Base-by-base conservation (phyloP, 1,140 invertebrate genomes). In the Trachymyrmex septentrionalis region DNA sequence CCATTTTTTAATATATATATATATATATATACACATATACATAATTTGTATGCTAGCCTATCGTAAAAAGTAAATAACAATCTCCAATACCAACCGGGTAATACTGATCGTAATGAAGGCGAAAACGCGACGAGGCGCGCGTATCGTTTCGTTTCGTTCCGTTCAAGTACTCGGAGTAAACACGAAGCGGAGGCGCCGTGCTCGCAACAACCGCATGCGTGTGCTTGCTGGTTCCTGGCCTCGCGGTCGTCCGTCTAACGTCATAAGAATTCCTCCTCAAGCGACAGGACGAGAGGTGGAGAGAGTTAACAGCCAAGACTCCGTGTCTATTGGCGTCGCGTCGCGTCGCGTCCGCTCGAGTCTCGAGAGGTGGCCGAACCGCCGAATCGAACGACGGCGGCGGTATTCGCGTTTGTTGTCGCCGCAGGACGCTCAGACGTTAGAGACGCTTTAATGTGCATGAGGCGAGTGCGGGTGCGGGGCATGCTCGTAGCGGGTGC, bases 401-500 rank as follows among this genome's bases (percentile, higher is more conserved):
- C 61, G 69, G 24, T 38, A 27, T 30, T 59, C 9, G 48, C 63
- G 53, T 88, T 66, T 44, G 38, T 44, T 44, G 34, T 72, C 61
- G 38, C 44, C 27, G 63, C 38, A 19, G 14, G 14, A 67, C 48
- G 67, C 77, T 44, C 38, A 38, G 53, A 86, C 78, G 64, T 86
- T 64, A 77, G 76, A 86, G 85, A 88, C 89, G 87, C 38, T 57
- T 92, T 91, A 84, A 93, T 93, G 92, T 90, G 87, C 87, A 61
- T 76, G 86, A 82, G 73, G 86, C 86, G 85, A 88, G 88, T 89
- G 91, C 88, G 90, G 90, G 88, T 89, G 91, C 88, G 90, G 90
- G 92, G 90, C 85, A 93, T 85, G 91, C 92, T 92, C 88, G 86
- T 76, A 71, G 89, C 90, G 89, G 84, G 87, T 87, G 91, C 91